Evolutionary conservation across 2,113 vertebrate genomes (phyloP), one percentile per base, ranked within the genome.

Genomic region (Cairina moschata): DNA sequence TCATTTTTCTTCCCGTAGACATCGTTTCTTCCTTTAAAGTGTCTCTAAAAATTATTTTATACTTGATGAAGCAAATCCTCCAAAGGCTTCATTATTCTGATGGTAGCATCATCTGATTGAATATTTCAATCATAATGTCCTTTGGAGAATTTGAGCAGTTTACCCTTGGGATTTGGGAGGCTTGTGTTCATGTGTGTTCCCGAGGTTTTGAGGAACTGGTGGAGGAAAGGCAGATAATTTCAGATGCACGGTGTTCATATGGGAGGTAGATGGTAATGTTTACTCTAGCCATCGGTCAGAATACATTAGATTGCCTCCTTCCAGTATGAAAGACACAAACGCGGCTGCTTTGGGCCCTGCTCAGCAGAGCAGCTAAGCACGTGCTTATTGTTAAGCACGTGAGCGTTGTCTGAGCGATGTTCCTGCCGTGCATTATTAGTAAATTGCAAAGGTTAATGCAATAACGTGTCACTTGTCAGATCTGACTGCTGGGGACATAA

Each of bases 1-100:
- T 96, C 62, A 88, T 96, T 89, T 95, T 96, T 97, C 83, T 93
- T 94, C 92, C 91, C 73, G 76, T 91, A 97, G 93, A 97, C 74
- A 55, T 63, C 89, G 94, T 96, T 97, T 86, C 95, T 96, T 96
- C 86, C 94, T 98, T 95, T 97, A 96, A 96, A 96, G 94, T 28
- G 90, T 95, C 96, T 97, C 86, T 97, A 95, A 96, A 96, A 97
- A 98, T 96, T 97, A 97, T 98, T 98, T 98, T 97, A 94, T 97
- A 95, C 95, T 97, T 82, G 67, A 96, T 90, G 91, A 97, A 97
- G 97, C 94, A 97, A 95, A 97, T 97, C 93, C 93, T 98, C 95
- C 72, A 60, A 95, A 97, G 97, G 89, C 95, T 98, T 97, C 92
- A 93, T 98, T 98, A 97, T 97, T 97, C 96, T 96, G 90, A 97